A percentile compares a stretch with the other conserved stretches of the same genome.
phyloP scores from a whole-genome alignment of 2,797 vertebrate genomes.

The Ceyx erithaca region DNA sequence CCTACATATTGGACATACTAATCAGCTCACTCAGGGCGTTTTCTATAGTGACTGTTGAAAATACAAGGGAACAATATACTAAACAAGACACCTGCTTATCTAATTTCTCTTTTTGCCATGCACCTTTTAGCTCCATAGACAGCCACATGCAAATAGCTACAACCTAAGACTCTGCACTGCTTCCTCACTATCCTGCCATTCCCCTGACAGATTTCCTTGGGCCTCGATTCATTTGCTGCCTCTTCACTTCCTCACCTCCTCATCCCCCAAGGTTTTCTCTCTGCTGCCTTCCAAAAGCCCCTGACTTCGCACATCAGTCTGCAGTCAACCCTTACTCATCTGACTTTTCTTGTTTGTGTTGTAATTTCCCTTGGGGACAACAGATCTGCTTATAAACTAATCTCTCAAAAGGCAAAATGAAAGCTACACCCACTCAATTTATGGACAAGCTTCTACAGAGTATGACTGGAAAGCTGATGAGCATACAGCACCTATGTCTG shows the following conservation, averaged over 20 bases:
- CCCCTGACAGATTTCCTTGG: neutral
- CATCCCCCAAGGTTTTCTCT: neutral
- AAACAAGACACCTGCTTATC: too few species aligned
- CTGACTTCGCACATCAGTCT: neutral
- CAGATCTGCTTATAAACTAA: neutral
- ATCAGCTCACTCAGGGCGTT: neutral
- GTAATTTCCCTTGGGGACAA: neutral
- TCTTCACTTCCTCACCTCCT: neutral
- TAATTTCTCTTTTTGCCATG: neutral
- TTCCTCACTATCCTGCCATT: neutral
- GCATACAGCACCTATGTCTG: rapidly evolving
- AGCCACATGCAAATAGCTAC: neutral
- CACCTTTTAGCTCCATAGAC: neutral
- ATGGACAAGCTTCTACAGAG: neutral
- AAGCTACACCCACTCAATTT: neutral
- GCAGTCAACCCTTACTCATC: neutral
- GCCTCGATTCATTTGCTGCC: neutral
- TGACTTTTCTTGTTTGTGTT: neutral
- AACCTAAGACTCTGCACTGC: neutral
- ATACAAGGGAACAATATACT: neutral
- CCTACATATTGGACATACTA: neutral
- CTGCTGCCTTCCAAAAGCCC: rapidly evolving
- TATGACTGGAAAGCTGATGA: neutral
- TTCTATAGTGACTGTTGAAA: neutral
- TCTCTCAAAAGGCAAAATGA: neutral